Conservation (phyloP, 2,113 vertebrate genomes). For the Myotis yumanensis region DNA sequence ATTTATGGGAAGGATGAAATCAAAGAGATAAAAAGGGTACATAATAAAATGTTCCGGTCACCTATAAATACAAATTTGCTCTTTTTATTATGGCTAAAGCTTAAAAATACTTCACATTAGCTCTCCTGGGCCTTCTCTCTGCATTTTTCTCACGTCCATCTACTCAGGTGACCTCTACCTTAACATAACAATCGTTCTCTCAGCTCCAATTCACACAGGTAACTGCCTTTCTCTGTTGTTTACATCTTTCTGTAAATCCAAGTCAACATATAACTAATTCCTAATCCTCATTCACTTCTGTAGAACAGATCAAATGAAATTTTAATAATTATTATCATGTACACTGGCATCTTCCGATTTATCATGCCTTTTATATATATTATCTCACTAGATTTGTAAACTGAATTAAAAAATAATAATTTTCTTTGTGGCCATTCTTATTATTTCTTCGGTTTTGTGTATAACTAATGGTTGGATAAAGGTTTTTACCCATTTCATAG, state of each 20-base stretch:
- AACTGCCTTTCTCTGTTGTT: neutral
- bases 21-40: conserved; percentile 23
- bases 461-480: neutral
- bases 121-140: neutral
- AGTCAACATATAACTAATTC: neutral
- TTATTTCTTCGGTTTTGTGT: neutral
- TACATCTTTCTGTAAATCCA: conserved; percentile 16
- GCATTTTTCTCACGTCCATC: neutral
- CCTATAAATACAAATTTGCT: neutral
- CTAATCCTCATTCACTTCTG: neutral
- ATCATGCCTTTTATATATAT: neutral
- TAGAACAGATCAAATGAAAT: neutral
- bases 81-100: neutral
- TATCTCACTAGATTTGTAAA: conserved; percentile 29
- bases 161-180: neutral
- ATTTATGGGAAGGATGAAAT: conserved; percentile 55
- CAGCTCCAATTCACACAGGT: neutral
- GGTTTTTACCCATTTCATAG: neutral
- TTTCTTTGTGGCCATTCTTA: neutral
- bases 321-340: neutral
- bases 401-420: neutral
- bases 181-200: neutral
- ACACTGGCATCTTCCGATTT: neutral
- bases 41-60: conserved; percentile 21
- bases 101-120: neutral